Evolutionary conservation across 2,113 vertebrate genomes (phyloP).

Genomic region (Pseudorasbora parva): DNA sequence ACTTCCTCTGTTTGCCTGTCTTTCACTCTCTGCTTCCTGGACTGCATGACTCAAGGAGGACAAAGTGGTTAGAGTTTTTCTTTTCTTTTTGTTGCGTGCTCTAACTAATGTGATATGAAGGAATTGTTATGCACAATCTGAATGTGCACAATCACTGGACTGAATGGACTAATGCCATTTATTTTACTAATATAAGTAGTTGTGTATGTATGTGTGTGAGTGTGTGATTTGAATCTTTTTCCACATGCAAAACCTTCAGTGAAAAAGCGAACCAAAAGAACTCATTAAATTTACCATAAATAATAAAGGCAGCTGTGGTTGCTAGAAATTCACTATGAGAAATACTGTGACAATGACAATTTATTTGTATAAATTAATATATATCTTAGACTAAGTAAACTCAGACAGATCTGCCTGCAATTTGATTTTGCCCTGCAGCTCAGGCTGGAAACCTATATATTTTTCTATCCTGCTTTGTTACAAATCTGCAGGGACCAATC

Average conservation of each 20-base stretch:
- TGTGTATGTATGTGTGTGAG: slow-evolving; percentile 32
- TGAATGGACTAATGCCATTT: slow-evolving; percentile 31
- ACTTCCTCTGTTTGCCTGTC: slow-evolving; percentile 61
- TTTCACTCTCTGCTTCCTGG: slow-evolving; percentile 88
- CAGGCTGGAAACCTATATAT: too few relatives aligned
- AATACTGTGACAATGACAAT: not conserved
- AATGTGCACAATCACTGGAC: slow-evolving; percentile 13
- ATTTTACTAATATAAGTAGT: slow-evolving; percentile 14
- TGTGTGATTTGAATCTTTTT: not conserved
- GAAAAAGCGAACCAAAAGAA: not conserved
- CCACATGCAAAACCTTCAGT: not conserved
- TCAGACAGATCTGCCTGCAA: too few relatives aligned
- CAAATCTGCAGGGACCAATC: too few relatives aligned
- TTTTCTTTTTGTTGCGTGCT: slow-evolving; percentile 57
- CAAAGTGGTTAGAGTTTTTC: slow-evolving; percentile 99
- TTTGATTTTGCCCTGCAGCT: too few relatives aligned
- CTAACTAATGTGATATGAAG: slow-evolving; percentile 42
- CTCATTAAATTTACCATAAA: too few relatives aligned
- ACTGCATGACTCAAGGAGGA: slow-evolving; percentile 98
- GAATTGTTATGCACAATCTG: slow-evolving; percentile 6
- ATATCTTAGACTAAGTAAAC: too few relatives aligned
- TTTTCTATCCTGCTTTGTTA: too few relatives aligned
- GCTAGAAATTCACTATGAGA: not conserved
- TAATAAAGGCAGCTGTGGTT: not conserved
- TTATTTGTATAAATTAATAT: too few relatives aligned